Percentiles rank a stretch among this genome's conserved stretches.
Evolutionary conservation across 2,113 vertebrate genomes (phyloP).

Genomic region (Myotis brandtii): DNA sequence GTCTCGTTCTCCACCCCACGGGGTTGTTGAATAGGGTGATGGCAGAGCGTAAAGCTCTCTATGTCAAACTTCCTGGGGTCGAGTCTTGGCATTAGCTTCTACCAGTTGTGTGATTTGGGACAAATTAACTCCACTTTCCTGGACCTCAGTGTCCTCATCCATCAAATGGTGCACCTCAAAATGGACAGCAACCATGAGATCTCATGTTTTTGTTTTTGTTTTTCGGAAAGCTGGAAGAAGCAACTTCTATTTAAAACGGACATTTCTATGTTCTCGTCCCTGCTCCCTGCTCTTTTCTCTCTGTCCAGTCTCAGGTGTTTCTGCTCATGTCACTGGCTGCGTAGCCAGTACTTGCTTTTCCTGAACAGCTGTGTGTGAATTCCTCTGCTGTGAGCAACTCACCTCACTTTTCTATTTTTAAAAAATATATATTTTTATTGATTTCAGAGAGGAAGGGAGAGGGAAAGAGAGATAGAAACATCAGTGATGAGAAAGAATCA

Average conservation of each 20-base stretch:
- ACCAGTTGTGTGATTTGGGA: not conserved
- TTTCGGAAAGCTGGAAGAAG: not conserved
- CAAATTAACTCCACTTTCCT: too few species aligned
- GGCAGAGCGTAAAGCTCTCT: not conserved
- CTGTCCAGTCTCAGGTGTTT: not conserved
- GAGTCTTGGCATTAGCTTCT: not conserved
- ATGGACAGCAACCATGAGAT: not conserved
- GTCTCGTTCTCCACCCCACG: not conserved
- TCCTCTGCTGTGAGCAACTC: not conserved
- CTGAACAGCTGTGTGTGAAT: not conserved
- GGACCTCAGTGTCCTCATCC: not conserved
- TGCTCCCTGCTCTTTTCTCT: not conserved
- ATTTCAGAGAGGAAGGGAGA: too few species aligned
- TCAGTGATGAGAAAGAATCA: too few species aligned
- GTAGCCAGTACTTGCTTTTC: not conserved
- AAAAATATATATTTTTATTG: too few species aligned
- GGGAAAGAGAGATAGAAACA: too few species aligned
- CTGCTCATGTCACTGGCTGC: not conserved
- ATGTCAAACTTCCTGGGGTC: not conserved
- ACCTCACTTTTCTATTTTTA: not conserved
- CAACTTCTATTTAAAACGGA: not conserved
- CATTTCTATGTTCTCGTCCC: not conserved
- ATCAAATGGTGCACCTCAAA: not conserved
- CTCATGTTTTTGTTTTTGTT: not conserved
- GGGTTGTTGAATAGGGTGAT: not conserved